phyloP scores from a whole-genome alignment of 2,113 vertebrate genomes.

The Pseudolaguvia tuberculata region DNA sequence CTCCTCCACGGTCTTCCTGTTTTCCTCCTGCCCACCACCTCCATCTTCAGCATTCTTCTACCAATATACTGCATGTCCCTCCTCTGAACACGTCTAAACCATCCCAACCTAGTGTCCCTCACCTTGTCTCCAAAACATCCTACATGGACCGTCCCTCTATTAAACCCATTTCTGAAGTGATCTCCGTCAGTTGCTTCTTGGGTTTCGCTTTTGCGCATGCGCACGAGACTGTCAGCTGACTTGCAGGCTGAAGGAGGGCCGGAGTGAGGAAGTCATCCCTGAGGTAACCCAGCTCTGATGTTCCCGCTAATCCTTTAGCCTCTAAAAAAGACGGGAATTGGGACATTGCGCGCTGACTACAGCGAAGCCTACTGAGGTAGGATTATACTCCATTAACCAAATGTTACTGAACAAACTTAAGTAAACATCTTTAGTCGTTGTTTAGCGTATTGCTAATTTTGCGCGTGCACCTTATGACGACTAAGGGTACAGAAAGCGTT shows the following conservation, averaged over 20 bases:
- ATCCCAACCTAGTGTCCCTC: too few species aligned
- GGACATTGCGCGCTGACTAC: conserved; percentile 7
- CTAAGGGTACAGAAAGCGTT: neutral
- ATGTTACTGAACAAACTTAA: neutral
- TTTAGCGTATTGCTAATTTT: neutral
- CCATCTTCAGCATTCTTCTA: too few species aligned
- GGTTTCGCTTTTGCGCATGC: conserved; percentile 10
- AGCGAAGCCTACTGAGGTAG: conserved; percentile 37
- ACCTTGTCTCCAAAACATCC: too few species aligned
- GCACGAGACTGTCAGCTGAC: conserved; percentile 40
- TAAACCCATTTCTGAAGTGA: too few species aligned
- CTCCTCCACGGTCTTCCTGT: too few species aligned
- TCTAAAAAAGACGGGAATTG: conserved; percentile 10
- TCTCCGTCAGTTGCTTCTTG: neutral
- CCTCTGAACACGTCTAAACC: too few species aligned
- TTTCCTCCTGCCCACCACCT: too few species aligned
- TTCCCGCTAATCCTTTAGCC: conserved; percentile 34
- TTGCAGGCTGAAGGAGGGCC: conserved; percentile 22
- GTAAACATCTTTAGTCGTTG: too few species aligned
- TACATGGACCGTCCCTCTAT: too few species aligned
- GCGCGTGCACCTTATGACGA: neutral
- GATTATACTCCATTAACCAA: neutral
- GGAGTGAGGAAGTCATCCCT: conserved; percentile 27
- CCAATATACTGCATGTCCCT: too few species aligned
- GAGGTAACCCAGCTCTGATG: conserved; percentile 22